Evolutionary conservation across 2,113 vertebrate species (phyloP).

Genomic region (Nanorana parkeri): DNA sequence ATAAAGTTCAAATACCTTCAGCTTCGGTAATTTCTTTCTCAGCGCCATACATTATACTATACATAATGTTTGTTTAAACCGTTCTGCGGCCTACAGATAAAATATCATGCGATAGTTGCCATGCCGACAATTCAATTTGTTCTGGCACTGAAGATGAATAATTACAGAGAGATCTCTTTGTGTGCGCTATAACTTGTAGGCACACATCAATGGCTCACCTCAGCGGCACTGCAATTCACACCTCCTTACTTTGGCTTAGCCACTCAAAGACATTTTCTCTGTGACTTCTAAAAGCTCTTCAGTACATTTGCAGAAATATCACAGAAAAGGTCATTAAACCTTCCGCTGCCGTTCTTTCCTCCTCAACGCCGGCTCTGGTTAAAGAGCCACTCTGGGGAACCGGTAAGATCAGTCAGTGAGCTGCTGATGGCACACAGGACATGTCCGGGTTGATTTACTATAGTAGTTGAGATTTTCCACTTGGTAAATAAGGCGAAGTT

Average conservation of each 20-base stretch:
- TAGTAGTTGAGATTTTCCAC: no score
- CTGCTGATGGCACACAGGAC: no score
- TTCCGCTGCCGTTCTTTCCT: not conserved
- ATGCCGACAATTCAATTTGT: conserved; percentile 55
- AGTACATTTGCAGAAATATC: not conserved
- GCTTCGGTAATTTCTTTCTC: not conserved
- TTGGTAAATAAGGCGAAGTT: no score
- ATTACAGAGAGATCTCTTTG: conserved; percentile 15
- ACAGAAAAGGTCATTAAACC: not conserved
- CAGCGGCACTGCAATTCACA: not conserved
- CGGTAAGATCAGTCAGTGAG: no score
- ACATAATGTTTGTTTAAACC: conserved; percentile 49
- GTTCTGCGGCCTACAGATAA: conserved; percentile 53
- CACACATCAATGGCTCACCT: conserved; percentile 17
- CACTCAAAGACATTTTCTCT: not conserved
- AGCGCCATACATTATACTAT: conserved; percentile 32
- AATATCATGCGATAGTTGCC: conserved; percentile 50
- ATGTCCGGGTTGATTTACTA: no score
- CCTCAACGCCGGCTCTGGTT: no score
- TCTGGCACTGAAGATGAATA: conserved; percentile 37
- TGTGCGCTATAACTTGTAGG: conserved; percentile 6
- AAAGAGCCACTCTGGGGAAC: no score
- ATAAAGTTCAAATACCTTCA: no score
- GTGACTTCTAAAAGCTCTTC: not conserved
- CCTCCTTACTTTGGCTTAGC: not conserved